Evolutionary conservation across 2,888 invertebrate genomes (phyloP).

Genomic region (Hypolimnas misippus): DNA sequence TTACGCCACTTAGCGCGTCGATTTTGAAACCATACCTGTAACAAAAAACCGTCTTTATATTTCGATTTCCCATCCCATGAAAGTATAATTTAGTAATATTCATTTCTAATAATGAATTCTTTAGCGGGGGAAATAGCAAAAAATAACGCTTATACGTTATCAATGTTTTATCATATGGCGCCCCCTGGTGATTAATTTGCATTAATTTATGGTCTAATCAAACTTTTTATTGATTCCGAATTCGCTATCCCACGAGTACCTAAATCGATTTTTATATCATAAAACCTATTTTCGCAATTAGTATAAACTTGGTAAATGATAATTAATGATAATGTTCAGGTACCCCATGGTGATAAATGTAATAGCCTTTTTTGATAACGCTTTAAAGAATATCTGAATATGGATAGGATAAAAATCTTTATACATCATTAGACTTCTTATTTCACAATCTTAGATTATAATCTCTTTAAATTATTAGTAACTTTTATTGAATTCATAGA

Average conservation of each 20-base stretch:
- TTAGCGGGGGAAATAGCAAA: constrained; percentile 1
- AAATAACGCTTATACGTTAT: constrained; percentile 3
- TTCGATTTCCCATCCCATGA: neutral
- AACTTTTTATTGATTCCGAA: constrained; percentile 2
- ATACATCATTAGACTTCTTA: neutral
- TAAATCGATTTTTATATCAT: constrained; percentile 10
- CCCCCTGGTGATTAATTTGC: constrained; percentile 32
- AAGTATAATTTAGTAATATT: constrained; percentile 18
- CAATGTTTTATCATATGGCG: constrained; percentile 12
- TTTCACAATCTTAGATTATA: neutral
- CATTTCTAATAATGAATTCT: neutral
- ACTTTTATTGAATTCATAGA: neutral
- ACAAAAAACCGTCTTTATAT: constrained; percentile 47
- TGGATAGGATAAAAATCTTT: neutral
- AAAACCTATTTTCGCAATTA: constrained; percentile 24
- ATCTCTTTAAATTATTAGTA: neutral
- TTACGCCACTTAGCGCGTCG: constrained; percentile 96
- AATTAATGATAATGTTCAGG: constrained; percentile 25
- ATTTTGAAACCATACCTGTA: constrained; percentile 97
- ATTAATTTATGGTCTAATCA: constrained; percentile 19
- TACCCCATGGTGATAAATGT: constrained; percentile 12
- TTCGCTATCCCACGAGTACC: constrained; percentile 4
- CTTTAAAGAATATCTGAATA: neutral
- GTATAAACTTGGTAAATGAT: constrained; percentile 7
- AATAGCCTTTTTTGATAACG: neutral